Conservation (phyloP, 2,113 vertebrate genomes). For the Charina bottae region DNA sequence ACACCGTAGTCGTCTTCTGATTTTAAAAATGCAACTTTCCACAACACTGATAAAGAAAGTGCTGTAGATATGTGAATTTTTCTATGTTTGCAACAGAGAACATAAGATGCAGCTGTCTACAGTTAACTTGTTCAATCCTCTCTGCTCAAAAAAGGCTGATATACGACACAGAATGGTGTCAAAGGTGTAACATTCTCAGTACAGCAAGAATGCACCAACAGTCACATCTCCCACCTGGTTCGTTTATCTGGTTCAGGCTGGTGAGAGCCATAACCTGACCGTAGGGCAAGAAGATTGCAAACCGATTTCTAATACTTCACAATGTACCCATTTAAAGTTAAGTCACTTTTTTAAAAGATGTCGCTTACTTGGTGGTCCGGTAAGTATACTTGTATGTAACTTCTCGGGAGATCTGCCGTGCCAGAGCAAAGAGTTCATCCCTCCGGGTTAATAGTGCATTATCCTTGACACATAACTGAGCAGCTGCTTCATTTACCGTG, state of each 20-base stretch:
- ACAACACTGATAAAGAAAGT: not conserved
- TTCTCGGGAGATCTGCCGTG: conserved; percentile 93
- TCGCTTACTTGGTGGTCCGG: conserved; percentile 91
- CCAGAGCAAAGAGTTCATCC: conserved; percentile 92
- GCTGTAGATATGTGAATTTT: not conserved
- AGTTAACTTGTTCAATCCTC: not conserved
- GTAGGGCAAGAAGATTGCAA: conserved; percentile 8
- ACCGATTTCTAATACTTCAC: not conserved
- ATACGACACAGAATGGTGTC: not conserved
- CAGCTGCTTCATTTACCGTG: conserved; percentile 95
- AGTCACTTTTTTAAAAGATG: not conserved
- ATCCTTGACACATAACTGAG: conserved; percentile 93
- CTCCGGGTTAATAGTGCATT: conserved; percentile 88
- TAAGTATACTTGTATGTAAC: conserved; percentile 98
- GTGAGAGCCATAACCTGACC: not conserved
- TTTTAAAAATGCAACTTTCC: not conserved
- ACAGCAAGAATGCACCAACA: not conserved
- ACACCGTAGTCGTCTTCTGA: not conserved
- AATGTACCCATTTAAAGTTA: conserved; percentile 19
- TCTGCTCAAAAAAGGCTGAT: not conserved
- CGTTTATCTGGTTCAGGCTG: not conserved
- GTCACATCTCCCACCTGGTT: not conserved
- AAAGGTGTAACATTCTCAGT: not conserved
- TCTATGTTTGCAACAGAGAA: not conserved
- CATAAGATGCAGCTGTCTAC: not conserved